phyloP scores from a whole-genome alignment of 1,140 invertebrate genomes.

The Pollicipes pollicipes region DNA sequence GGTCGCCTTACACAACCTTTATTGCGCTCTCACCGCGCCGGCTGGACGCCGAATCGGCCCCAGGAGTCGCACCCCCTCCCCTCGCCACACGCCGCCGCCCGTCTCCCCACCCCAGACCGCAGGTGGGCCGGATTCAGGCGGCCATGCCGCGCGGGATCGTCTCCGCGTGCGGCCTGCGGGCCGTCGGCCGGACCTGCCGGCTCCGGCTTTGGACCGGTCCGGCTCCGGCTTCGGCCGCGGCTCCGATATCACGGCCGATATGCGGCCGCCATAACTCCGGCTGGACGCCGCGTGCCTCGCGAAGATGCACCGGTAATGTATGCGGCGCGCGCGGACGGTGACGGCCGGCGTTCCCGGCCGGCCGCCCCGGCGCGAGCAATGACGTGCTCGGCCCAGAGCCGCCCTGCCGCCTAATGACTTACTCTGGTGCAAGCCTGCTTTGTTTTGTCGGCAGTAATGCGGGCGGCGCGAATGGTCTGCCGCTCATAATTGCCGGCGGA shows the following conservation, averaged over 20 bases:
- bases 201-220: not conserved
- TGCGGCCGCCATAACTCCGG: not conserved
- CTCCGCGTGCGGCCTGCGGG: no score
- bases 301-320: not conserved
- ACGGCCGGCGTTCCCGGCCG: no score
- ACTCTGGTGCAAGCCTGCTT: not conserved
- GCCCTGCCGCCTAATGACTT: not conserved
- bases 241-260: not conserved
- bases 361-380: no score
- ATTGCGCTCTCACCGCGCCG: not conserved
- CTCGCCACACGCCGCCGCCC: not conserved
- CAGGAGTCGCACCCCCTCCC: not conserved
- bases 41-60: not conserved
- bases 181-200: no score
- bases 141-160: no score
- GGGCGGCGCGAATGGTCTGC: not conserved
- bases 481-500: not conserved
- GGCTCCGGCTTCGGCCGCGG: no score
- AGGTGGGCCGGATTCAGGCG: no score
- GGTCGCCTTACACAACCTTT: no score
- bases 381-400: no score
- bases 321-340: not conserved
- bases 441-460: not conserved
- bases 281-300: not conserved
- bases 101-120: no score